phyloP scores from a whole-genome alignment of 2,113 vertebrate species.

The Larimichthys crocea region DNA sequence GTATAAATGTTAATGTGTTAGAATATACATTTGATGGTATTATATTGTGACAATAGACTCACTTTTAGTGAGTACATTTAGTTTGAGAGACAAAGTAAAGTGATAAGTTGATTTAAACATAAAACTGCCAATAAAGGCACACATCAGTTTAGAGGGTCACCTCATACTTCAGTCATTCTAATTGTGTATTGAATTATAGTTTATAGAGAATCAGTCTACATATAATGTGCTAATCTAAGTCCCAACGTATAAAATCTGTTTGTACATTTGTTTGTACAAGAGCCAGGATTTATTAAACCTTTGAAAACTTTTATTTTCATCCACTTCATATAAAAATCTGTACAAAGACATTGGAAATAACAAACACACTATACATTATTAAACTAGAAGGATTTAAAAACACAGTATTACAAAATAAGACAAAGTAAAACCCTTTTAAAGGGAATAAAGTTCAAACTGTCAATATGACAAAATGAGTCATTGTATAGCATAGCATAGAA shows the following conservation, averaged over 20 bases:
- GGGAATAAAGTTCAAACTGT: constrained; percentile 55
- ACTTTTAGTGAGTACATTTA: background rate
- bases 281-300: background rate
- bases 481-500: constrained; percentile 68
- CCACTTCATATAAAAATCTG: constrained; percentile 18
- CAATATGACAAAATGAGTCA: constrained; percentile 66
- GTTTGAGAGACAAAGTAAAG: background rate
- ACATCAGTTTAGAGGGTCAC: background rate
- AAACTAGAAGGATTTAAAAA: constrained; percentile 37
- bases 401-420: constrained; percentile 5
- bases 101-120: background rate
- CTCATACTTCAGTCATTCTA: background rate
- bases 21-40: background rate
- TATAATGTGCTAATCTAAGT: too few species aligned
- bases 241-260: background rate
- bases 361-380: constrained; percentile 33
- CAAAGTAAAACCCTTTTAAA: constrained; percentile 67
- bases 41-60: background rate
- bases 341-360: constrained; percentile 26
- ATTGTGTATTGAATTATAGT: background rate
- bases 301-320: constrained; percentile 57
- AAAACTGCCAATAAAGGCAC: background rate
- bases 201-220: background rate
- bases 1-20: background rate
- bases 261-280: background rate